Conservation (phyloP, 2,797 vertebrate species). For the Phoeniculus purpureus region DNA sequence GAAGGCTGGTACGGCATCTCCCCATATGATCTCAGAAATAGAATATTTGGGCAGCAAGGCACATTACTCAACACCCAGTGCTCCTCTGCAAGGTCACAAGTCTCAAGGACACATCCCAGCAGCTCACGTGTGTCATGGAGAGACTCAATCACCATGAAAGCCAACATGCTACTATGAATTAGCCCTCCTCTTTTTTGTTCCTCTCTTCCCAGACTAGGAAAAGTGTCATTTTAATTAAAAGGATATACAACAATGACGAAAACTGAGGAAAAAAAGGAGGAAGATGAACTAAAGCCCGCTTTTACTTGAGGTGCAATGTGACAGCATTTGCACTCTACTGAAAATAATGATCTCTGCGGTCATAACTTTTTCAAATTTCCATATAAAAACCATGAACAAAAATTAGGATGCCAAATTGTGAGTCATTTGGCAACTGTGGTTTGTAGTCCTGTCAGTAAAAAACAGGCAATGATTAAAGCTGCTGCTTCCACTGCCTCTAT, state of each 20-base stretch:
- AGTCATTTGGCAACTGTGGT: constrained; percentile 57
- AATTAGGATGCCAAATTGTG: constrained; percentile 54
- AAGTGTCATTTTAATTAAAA: constrained; percentile 1
- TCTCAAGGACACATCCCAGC: constrained; percentile 5
- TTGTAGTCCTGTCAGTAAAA: constrained; percentile 51
- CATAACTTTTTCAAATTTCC: constrained; percentile 50
- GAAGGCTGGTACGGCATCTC: background rate
- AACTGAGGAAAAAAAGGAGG: background rate
- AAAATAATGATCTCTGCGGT: constrained; percentile 58
- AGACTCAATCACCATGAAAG: background rate
- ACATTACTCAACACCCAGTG: background rate
- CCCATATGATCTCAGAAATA: constrained; percentile 37
- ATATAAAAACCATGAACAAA: constrained; percentile 62
- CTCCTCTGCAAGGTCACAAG: constrained; percentile 12
- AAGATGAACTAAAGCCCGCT: constrained; percentile 26
- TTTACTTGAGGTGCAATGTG: constrained; percentile 57
- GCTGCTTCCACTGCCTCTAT: constrained; percentile 43
- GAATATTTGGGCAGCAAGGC: constrained; percentile 8
- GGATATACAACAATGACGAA: background rate
- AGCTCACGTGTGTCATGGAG: background rate
- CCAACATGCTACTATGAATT: background rate
- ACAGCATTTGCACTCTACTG: constrained; percentile 21
- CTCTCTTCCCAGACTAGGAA: background rate
- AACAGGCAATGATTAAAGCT: constrained; percentile 55
- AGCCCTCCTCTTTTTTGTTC: rapidly evolving